Percentiles rank a stretch among this genome's conserved stretches.
Conservation (phyloP, 1,140 invertebrate genomes). For the Leptopilina clavipes region DNA sequence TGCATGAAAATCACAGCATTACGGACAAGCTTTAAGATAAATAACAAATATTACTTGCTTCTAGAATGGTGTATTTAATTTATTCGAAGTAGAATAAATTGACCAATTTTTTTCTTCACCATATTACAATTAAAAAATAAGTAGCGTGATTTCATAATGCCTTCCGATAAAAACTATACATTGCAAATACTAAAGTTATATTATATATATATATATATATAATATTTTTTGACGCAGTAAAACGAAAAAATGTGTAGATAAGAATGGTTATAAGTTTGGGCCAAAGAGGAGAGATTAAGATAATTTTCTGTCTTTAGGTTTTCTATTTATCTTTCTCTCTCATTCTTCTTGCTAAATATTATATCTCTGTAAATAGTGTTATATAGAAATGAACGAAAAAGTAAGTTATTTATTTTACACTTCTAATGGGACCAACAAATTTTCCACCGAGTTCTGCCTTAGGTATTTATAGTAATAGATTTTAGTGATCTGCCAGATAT, state of each 20-base stretch:
- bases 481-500: conserved; percentile 71
- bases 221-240: background rate
- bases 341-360: background rate
- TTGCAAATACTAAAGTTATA: no score
- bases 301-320: conserved; percentile 38
- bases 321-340: conserved; percentile 38
- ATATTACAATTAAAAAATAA: background rate
- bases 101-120: background rate
- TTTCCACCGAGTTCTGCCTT: conserved; percentile 75
- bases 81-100: background rate
- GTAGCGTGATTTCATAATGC: no score
- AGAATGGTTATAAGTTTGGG: conserved; percentile 10
- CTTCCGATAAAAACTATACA: background rate
- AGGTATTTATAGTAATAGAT: conserved; percentile 61
- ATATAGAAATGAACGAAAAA: conserved; percentile 59
- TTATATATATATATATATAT: no score
- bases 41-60: conserved; percentile 13
- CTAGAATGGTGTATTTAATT: background rate
- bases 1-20: background rate
- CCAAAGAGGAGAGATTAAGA: conserved; percentile 44
- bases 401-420: conserved; percentile 68
- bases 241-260: background rate
- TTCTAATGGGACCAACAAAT: conserved; percentile 69
- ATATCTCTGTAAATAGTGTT: conserved; percentile 70
- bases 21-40: background rate